Evolutionary conservation across 2,888 invertebrate species (phyloP).

Genomic region (Drosophila maculinotata): DNA sequence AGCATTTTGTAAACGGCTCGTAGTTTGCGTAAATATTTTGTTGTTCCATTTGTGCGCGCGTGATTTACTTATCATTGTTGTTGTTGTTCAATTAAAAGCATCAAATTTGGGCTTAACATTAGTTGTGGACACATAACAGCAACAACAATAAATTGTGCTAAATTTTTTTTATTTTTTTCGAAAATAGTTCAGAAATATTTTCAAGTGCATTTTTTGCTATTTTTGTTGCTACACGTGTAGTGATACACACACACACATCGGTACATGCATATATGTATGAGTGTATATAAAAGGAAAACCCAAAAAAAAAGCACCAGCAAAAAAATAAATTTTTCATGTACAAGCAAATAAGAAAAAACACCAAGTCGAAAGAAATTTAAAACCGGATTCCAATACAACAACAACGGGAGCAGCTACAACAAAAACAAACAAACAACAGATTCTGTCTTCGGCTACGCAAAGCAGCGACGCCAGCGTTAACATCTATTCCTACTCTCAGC

Average conservation of each 20-base stretch:
- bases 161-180: constrained; percentile 19
- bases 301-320: constrained; percentile 33
- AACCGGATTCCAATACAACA: constrained; percentile 72
- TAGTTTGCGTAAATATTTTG: constrained; percentile 48
- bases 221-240: constrained; percentile 34
- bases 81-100: constrained; percentile 15
- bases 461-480: constrained; percentile 32
- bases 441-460: constrained; percentile 37
- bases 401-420: constrained; percentile 23
- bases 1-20: constrained; percentile 30
- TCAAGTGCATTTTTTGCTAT: constrained; percentile 44
- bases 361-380: constrained; percentile 74
- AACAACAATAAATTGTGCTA: constrained; percentile 5
- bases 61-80: constrained; percentile 29
- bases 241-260: constrained; percentile 23
- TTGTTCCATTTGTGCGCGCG: constrained; percentile 45
- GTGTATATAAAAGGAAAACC: constrained; percentile 41
- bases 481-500: constrained; percentile 45
- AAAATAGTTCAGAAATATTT: constrained; percentile 29
- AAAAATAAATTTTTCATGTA: constrained; percentile 50
- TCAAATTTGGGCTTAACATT: constrained; percentile 21
- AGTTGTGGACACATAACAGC: constrained; percentile 34
- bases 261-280: constrained; percentile 1
- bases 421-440: constrained; percentile 22
- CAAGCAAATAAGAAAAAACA: constrained; percentile 59